Evolutionary conservation across 2,888 invertebrate species (phyloP), one percentile per base, ranked within the genome.

Genomic region (Rapana venosa): DNA sequence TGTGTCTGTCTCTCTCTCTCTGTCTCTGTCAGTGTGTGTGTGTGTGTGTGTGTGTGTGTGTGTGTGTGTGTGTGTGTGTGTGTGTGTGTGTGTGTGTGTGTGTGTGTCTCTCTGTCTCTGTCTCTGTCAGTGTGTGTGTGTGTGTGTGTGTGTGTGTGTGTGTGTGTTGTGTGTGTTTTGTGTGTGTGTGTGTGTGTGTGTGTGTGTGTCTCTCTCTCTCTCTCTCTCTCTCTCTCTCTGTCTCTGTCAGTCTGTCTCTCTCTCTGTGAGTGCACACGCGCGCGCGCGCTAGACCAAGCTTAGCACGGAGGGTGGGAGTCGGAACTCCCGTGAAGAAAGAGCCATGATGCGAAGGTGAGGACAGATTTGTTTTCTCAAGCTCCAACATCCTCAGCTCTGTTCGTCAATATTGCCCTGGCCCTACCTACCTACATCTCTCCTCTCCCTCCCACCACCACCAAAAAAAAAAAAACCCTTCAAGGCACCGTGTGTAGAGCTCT

Each of bases 371-470:
- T 87, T 87, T 32, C 87, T 77, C 87, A 87, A 56, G 26, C 35
- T 35, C 32, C 56, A 87, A 77, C 77, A 77, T 32, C 74, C 77
- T 70, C 87, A 8, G 47, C 87, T n/a, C 77, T 87, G 87, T 87
- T 87, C 87, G 87, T 87, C 74, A 87, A 87, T 87, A 87, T 87
- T 87, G 36, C 36, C 56, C 87, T n/a, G 26, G 8, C 74, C 56
- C n/a, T 8, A 56, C 56, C 74, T 47, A 87, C 77, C 77, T 56
- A 26, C 87, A 30, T 56, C 20, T 30, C 32, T n/a, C n/a, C n/a
- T 56, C 20, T 30, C 47, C 47, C 47, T 8, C 47, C 47, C 47
- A 47, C n/a, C n/a, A n/a, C n/a, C n/a, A n/a, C n/a, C n/a, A n/a
- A n/a, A n/a, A n/a, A n/a, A n/a, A n/a, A n/a, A n/a, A n/a, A 47